Evolutionary conservation across 2,797 vertebrate species (phyloP).

Genomic region (Myiothlypis coronata): DNA sequence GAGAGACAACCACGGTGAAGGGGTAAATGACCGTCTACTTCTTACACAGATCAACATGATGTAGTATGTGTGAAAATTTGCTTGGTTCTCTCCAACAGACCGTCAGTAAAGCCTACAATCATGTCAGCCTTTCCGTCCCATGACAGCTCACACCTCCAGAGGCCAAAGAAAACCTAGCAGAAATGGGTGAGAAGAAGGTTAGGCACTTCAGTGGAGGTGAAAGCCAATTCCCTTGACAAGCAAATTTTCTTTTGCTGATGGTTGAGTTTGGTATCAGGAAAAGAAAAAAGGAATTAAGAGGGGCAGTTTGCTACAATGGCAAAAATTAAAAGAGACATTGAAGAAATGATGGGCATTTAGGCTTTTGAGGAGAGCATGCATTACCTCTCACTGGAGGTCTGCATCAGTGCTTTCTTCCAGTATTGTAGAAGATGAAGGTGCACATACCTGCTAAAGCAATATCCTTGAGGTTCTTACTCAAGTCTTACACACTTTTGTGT

Average conservation of each 20-base stretch:
- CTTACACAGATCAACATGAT: neutral
- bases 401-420: neutral
- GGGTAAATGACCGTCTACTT: neutral
- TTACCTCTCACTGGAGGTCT: neutral
- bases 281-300: slow-evolving; percentile 31
- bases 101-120: neutral
- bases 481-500: neutral
- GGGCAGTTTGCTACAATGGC: neutral
- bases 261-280: slow-evolving; percentile 8
- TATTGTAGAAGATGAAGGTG: neutral
- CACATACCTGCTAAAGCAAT: rapidly evolving
- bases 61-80: neutral
- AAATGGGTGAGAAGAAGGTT: slow-evolving; percentile 55
- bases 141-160: neutral
- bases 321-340: neutral
- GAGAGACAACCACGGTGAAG: neutral
- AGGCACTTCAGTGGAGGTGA: slow-evolving; percentile 32
- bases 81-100: neutral
- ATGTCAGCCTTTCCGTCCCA: neutral
- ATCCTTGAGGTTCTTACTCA: neutral
- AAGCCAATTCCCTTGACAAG: slow-evolving; percentile 5
- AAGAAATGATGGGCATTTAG: slow-evolving; percentile 33
- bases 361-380: neutral
- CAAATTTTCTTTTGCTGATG: slow-evolving; percentile 47
- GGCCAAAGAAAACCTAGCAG: slow-evolving; percentile 21